A percentile compares a stretch with the other conserved stretches of the same genome.
Evolutionary conservation across 1,140 invertebrate genomes (phyloP).

Genomic region (Batillaria attramentaria): DNA sequence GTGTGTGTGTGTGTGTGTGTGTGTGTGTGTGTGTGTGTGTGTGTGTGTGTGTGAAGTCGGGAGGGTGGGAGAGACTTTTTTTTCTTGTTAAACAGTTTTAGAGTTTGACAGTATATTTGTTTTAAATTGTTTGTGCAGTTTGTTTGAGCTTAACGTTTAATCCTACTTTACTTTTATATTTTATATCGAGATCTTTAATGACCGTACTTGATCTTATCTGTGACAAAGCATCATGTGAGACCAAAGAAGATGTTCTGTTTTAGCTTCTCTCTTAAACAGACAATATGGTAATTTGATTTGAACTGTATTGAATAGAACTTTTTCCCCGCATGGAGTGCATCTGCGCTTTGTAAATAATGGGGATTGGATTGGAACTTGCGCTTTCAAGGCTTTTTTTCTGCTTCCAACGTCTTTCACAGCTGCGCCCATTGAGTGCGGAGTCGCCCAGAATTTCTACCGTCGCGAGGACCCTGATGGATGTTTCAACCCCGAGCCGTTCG

Average conservation of each 20-base stretch:
- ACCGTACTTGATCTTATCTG: too few relatives aligned
- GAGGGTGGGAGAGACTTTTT: too few relatives aligned
- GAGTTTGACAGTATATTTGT: background rate
- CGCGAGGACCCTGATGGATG: background rate
- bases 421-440: background rate
- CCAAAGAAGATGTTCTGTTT: background rate
- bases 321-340: background rate
- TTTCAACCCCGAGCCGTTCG: background rate
- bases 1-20: too few relatives aligned
- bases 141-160: too few relatives aligned
- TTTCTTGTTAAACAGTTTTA: too few relatives aligned
- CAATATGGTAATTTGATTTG: background rate
- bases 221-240: background rate
- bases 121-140: background rate
- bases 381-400: background rate
- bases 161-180: too few relatives aligned
- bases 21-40: too few relatives aligned
- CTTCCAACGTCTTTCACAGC: background rate
- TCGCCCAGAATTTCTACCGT: background rate
- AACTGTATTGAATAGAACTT: background rate
- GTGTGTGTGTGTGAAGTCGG: too few relatives aligned
- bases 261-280: too few relatives aligned
- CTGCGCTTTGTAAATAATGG: background rate
- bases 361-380: background rate
- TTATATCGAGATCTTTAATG: too few relatives aligned